Evolutionary conservation across 1,140 invertebrate genomes (phyloP).

Genomic region (Tetragonula clypearis): DNA sequence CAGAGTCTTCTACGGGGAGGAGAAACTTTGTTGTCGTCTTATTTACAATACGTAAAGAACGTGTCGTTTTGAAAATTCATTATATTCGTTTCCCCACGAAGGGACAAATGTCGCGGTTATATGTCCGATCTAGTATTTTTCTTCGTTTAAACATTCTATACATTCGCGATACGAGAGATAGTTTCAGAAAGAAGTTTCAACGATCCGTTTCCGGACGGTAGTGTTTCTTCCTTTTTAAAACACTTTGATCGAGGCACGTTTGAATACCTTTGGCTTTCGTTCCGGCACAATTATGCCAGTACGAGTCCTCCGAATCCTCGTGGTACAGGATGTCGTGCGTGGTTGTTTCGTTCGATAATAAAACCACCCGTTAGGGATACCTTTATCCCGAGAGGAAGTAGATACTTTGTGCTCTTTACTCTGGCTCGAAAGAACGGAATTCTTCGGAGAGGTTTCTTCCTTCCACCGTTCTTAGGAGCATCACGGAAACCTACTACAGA

Average conservation of each 20-base stretch:
- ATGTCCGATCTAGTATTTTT: not conserved
- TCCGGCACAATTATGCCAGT: constrained; percentile 32
- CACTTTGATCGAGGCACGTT: not conserved
- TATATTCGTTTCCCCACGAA: not conserved
- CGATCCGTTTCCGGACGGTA: too few species aligned
- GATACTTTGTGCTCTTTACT: constrained; percentile 37
- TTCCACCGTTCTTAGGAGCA: constrained; percentile 10
- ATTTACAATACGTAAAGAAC: constrained; percentile 13
- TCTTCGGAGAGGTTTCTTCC: constrained; percentile 38
- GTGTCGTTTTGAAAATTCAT: too few species aligned
- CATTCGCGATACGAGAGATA: not conserved
- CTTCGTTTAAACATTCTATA: not conserved
- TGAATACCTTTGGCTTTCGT: constrained; percentile 36
- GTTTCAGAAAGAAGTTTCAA: not conserved
- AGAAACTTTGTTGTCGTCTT: constrained; percentile 41
- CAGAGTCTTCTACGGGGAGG: not conserved
- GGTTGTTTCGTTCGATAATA: constrained; percentile 34
- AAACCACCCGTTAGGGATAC: constrained; percentile 41
- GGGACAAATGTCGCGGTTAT: not conserved
- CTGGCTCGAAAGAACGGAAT: constrained; percentile 36
- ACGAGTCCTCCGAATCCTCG: not conserved
- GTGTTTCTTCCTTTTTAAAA: not conserved
- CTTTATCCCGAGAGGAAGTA: constrained; percentile 27
- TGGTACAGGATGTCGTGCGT: not conserved
- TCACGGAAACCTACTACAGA: constrained; percentile 32